Percentiles rank a stretch among this genome's conserved stretches.
These are phyloP conservation scores for Hexactinellida sp. DNA, from an alignment of 37 sponge, comb jelly and placozoan genomes.

Conservation along the genomic window DNA sequence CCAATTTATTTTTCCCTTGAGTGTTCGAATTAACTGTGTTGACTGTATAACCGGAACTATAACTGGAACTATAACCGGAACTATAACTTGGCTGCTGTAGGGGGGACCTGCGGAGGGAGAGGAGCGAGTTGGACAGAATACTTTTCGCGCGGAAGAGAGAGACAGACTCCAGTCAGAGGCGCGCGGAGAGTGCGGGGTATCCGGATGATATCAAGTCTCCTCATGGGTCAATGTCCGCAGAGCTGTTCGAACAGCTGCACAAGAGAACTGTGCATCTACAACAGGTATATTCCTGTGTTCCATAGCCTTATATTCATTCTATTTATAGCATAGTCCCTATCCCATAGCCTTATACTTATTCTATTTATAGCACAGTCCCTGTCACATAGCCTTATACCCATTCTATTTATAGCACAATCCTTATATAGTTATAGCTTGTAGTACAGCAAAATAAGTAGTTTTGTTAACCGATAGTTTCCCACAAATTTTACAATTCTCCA, in stretches of 20 bases:
- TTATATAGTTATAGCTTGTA: too few species aligned
- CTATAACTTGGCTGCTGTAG: background rate
- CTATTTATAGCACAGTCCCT: background rate
- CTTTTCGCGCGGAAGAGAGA: background rate
- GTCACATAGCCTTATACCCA: background rate
- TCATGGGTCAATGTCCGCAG: background rate
- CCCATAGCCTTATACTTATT: background rate
- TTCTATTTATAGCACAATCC: background rate
- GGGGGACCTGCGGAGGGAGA: background rate
- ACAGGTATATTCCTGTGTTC: constrained; percentile 17
- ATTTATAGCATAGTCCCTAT: background rate
- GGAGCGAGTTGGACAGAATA: background rate
- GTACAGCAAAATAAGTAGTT: too few species aligned
- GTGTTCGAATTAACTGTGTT: too few species aligned
- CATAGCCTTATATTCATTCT: background rate
- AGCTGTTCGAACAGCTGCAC: constrained; percentile 38
- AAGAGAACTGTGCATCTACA: constrained; percentile 35
- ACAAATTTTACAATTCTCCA: too few species aligned
- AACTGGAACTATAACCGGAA: background rate
- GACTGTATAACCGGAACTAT: background rate
- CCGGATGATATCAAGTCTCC: background rate
- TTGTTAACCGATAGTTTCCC: too few species aligned
- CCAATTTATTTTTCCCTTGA: too few species aligned
- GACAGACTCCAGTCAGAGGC: background rate
- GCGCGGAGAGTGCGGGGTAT: background rate